phyloP scores from a whole-genome alignment of 2,113 vertebrate species.

The Crotalus helleri region DNA sequence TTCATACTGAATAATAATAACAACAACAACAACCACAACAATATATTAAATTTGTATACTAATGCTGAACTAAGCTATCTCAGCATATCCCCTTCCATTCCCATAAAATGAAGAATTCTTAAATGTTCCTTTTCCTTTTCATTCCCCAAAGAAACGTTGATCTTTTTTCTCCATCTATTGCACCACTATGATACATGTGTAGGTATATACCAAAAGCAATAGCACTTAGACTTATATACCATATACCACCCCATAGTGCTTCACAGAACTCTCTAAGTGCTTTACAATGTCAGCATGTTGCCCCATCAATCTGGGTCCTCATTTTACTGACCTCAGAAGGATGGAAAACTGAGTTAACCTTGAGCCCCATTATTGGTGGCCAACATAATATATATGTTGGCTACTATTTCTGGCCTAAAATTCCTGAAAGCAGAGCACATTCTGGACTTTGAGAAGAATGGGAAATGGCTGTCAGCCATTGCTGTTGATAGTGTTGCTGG shows the following conservation, averaged over 20 bases:
- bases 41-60: background rate
- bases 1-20: background rate
- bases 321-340: too few species aligned
- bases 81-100: background rate
- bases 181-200: background rate
- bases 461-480: background rate
- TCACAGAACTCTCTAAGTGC: too few species aligned
- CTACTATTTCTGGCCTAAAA: background rate
- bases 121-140: background rate
- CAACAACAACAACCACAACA: background rate
- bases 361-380: background rate
- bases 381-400: background rate
- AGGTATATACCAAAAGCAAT: background rate
- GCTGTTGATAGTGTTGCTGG: background rate
- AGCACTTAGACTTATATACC: background rate
- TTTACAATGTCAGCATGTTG: too few species aligned
- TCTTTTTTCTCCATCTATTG: background rate
- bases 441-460: background rate
- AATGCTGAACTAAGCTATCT: background rate
- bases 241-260: background rate
- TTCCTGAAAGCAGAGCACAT: background rate
- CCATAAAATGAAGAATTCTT: background rate
- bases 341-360: background rate
- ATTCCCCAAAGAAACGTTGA: background rate
- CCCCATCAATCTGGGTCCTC: too few species aligned